Evolutionary conservation across 2,797 vertebrate genomes (phyloP), one percentile per base, ranked within the genome.

Genomic region (Tolypeutes matacus): DNA sequence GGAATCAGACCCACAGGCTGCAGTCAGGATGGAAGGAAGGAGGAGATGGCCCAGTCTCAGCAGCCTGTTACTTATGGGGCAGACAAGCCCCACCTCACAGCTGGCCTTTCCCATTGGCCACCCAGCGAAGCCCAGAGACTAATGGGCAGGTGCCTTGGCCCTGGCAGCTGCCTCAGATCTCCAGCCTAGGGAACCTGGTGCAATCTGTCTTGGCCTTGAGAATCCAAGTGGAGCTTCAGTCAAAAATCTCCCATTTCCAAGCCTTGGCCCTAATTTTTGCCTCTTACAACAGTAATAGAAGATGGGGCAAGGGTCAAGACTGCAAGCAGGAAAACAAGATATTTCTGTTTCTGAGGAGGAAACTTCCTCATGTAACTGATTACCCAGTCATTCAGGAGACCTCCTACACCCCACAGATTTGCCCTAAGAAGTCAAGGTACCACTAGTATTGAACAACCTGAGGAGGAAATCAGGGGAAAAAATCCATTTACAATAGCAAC

Each of bases 191-290:
- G 95, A 95, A 56, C 9, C 13, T 65, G 53, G 77, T 67, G 56
- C 67, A 84, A 81, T 34, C 31, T 82, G 64, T 9, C 56, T 31
- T 12, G 20, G 58, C 42, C 34, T 92, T 80, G 56, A 65, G 42
- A 91, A 70, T 96, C 95, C 96, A 97, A 97, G 78, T 94, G 58
- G 91, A 89, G 39, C 89, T 86, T 75, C n/a, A 62, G 96, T 94
- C 83, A 92, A 18, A 65, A 27, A 14, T 78, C 3, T 88, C 36
- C 4, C 14, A 21, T 51, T 86, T 49, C 77, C 89, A 89, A 67
- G 8, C 72, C 49, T 80, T 67, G 29, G 85, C 23, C 23, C 23
- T 42, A 49, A 31, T 27, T 60, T 87, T 73, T 94, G 78, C 49
- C 53, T 86, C 76, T n/a, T 86, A 42, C 25, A 46, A 88, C 21